phyloP scores from a whole-genome alignment of 2,797 vertebrate genomes.

The Crocodylus rhombifer region DNA sequence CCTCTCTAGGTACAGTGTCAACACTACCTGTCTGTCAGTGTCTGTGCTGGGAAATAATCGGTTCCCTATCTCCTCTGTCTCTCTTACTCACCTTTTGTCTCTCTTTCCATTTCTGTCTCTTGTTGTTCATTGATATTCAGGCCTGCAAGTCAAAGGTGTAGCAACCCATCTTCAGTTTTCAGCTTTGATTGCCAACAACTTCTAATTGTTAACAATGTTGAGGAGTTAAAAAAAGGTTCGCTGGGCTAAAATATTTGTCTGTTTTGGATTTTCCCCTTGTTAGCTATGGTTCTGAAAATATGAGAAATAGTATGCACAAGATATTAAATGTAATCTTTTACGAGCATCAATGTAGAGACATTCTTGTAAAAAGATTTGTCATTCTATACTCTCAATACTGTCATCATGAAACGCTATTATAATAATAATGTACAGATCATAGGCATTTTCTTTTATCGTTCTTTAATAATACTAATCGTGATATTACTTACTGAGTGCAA shows the following conservation, averaged over 20 bases:
- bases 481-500: not conserved
- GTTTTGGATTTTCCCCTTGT: not conserved
- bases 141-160: constrained; percentile 85
- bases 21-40: constrained; percentile 89
- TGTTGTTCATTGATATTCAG: constrained; percentile 81
- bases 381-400: constrained; percentile 33
- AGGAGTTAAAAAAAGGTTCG: not conserved
- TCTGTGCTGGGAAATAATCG: constrained; percentile 85
- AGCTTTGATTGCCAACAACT: constrained; percentile 60
- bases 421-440: not conserved
- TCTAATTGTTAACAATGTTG: not conserved
- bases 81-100: constrained; percentile 75
- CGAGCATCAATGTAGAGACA: constrained; percentile 41
- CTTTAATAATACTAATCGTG: constrained; percentile 11
- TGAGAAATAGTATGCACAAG: constrained; percentile 22
- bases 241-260: not conserved
- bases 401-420: constrained; percentile 13
- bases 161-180: constrained; percentile 76
- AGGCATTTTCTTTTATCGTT: constrained; percentile 4
- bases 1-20: constrained; percentile 99
- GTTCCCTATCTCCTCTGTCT: constrained; percentile 80
- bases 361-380: constrained; percentile 53
- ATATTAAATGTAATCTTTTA: constrained; percentile 61
- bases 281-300: constrained; percentile 36
- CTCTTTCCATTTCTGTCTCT: constrained; percentile 82